phyloP scores from a whole-genome alignment of 2,888 invertebrate genomes.

The Sminthurides aquaticus region DNA sequence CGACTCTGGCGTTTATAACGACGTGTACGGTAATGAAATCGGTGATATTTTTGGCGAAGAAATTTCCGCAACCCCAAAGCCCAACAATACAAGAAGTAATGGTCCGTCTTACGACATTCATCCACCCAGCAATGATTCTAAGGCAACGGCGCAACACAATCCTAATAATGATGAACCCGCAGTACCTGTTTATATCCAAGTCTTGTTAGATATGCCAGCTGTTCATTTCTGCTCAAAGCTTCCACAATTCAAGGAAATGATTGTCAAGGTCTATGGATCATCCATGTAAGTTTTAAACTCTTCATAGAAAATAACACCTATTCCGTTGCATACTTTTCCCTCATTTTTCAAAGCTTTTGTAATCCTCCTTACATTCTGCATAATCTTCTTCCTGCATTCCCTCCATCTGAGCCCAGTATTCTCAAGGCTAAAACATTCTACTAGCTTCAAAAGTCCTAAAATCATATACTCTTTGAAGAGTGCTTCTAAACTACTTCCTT shows the following conservation, averaged over 20 bases:
- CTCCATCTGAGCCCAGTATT: no score
- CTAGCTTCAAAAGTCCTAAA: no score
- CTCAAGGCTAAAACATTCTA: no score
- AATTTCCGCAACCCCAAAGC: not conserved
- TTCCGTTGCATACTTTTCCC: not conserved
- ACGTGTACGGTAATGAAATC: not conserved
- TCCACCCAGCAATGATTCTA: not conserved
- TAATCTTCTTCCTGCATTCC: no score
- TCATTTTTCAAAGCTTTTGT: not conserved
- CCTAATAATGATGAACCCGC: no score
- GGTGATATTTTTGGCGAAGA: not conserved
- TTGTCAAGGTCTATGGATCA: slow-evolving; percentile 35
- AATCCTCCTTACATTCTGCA: not conserved
- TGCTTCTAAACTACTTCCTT: not conserved
- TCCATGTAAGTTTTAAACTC: slow-evolving; percentile 27
- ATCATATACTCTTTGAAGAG: no score
- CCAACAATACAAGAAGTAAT: not conserved
- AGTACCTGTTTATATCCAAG: slow-evolving; percentile 36
- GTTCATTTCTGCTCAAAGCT: slow-evolving; percentile 32
- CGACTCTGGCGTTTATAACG: not conserved
- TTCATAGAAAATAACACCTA: no score
- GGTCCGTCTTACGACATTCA: not conserved
- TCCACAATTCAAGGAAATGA: slow-evolving; percentile 37
- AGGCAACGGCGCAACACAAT: no score
- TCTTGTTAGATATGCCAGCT: slow-evolving; percentile 35